Base-by-base conservation (phyloP, 2,888 invertebrate species). In the Caenorhabditis angaria region DNA sequence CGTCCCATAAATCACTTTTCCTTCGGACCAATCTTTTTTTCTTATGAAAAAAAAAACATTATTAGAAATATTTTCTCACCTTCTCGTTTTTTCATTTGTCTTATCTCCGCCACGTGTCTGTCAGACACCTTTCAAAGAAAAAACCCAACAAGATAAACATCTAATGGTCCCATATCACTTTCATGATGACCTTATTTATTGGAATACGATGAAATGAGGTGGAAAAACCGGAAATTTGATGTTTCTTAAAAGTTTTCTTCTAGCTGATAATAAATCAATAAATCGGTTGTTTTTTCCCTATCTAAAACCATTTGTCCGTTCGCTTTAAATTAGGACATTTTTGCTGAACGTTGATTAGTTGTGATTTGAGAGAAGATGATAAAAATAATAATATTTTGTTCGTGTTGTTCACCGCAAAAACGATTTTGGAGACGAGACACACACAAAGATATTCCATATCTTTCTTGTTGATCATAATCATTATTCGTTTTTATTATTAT, bases 381-480 rank as follows among this genome's bases (percentile, higher is more conserved):
- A 41, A 18, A 41, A 41, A 41, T 41, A 41, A 41, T 41, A 41
- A 41, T 41, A n/a, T n/a, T n/a, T n/a, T n/a, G n/a, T n/a, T n/a
- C n/a, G n/a, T n/a, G n/a, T n/a, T n/a, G n/a, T n/a, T n/a, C n/a
- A n/a, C n/a, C n/a, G 41, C 18, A 18, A 41, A 41, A 41, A 41
- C n/a, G n/a, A n/a, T 41, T 18, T 41, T 41, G 18, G 41, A 41
- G 41, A 41, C 14, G 10, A 3, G 41, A 41, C n/a, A n/a, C n/a
- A n/a, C n/a, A n/a, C n/a, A n/a, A 41, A 41, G 41, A 41, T 41
- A 41, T 12, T 41, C 41, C 41, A 41, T 41, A 41, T 41, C 41
- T 41, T 41, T 41, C 41, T 41, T 41, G 41, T 41, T 41, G 41
- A 41, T 41, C 41, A 41, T 41, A 12, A 41, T 41, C 10, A 41